phyloP scores from a whole-genome alignment of 2,113 vertebrate species.

The Conger conger region DNA sequence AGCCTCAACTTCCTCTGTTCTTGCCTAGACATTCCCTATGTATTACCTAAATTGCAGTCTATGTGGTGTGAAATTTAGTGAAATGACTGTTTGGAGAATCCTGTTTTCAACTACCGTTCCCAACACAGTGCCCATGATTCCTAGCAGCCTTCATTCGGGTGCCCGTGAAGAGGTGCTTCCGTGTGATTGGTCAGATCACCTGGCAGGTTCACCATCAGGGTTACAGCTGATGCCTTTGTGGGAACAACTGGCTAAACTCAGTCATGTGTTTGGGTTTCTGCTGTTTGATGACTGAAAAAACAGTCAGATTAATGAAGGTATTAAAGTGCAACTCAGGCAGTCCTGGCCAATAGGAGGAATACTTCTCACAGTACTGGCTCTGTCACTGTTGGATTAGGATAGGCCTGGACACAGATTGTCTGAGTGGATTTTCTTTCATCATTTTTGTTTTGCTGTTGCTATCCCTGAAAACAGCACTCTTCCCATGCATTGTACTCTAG shows the following conservation, averaged over 20 bases:
- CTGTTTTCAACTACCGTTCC: neutral
- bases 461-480: neutral
- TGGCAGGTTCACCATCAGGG: neutral
- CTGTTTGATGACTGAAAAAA: slow-evolving; percentile 1
- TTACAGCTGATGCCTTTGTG: neutral
- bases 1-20: neutral
- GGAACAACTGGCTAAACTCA: neutral
- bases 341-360: neutral
- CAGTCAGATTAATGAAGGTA: neutral
- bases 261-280: neutral
- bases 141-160: neutral
- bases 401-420: neutral
- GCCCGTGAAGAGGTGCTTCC: neutral
- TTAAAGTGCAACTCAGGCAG: neutral
- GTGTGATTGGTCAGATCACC: neutral
- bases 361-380: neutral
- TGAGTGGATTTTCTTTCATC: neutral
- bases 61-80: neutral
- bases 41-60: neutral
- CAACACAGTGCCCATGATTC: neutral
- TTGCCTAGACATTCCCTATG: neutral
- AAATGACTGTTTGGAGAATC: neutral
- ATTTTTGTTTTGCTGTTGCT: neutral
- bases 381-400: neutral
- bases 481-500: neutral